Conservation (phyloP, 2,113 vertebrate genomes). For the Ia io region DNA sequence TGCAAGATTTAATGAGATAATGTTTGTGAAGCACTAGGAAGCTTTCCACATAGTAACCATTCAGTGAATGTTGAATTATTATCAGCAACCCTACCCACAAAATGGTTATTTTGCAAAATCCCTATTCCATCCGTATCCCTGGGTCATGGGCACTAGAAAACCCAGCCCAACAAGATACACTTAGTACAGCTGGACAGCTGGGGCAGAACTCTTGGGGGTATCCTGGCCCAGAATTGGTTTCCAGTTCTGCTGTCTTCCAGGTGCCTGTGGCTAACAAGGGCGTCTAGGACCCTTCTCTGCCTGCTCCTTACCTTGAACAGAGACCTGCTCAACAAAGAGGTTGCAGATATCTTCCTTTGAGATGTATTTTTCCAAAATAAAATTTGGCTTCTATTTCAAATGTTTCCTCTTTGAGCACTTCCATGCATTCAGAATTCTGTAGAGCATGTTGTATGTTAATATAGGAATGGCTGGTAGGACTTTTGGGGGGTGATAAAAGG, state of each 20-base stretch:
- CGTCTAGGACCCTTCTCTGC: not conserved
- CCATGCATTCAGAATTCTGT: not conserved
- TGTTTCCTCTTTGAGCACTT: not conserved
- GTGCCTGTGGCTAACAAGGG: not conserved
- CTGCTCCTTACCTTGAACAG: not conserved
- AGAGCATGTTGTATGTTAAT: not conserved
- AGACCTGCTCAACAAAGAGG: not conserved
- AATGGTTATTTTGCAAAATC: not conserved
- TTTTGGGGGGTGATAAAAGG: constrained; percentile 13
- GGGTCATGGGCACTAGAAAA: not conserved
- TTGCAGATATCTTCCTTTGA: not conserved
- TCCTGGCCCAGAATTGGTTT: not conserved
- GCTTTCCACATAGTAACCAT: not conserved
- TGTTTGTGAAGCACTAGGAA: not conserved
- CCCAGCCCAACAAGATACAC: not conserved
- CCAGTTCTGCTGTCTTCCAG: not conserved
- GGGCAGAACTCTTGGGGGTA: not conserved
- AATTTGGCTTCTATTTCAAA: constrained; percentile 10
- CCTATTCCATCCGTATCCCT: not conserved
- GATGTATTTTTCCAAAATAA: not conserved
- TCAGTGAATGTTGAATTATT: not conserved
- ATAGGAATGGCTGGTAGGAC: not conserved
- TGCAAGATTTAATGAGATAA: not conserved
- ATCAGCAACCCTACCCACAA: not conserved
- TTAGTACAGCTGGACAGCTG: not conserved